These are phyloP conservation scores for Choristoneura fumiferana DNA, from an alignment of 1,140 invertebrate genomes.

Conservation along the genomic window DNA sequence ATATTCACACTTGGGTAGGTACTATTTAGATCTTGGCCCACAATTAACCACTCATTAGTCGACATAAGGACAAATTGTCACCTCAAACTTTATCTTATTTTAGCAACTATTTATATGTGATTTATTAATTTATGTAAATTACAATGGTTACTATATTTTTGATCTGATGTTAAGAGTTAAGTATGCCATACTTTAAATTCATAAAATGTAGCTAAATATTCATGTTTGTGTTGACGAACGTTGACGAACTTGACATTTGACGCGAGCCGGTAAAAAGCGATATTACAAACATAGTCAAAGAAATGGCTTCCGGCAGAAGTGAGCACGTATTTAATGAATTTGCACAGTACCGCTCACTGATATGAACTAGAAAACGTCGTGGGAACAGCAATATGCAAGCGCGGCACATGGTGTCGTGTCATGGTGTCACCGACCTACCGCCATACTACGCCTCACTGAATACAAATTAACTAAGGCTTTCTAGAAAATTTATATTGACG, in stretches of 20 bases:
- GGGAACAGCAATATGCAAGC: background rate
- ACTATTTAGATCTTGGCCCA: too few species aligned
- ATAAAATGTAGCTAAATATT: too few species aligned
- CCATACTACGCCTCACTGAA: background rate
- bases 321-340: background rate
- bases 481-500: background rate
- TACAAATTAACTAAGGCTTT: conserved; percentile 6
- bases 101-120: background rate
- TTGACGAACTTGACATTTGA: too few species aligned
- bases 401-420: conserved; percentile 2
- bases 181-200: too few species aligned
- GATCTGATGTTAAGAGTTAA: too few species aligned
- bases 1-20: background rate
- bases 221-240: too few species aligned
- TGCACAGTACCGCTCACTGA: background rate
- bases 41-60: too few species aligned
- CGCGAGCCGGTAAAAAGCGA: too few species aligned
- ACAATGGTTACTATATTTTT: background rate
- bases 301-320: too few species aligned
- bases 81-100: too few species aligned
- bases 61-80: too few species aligned
- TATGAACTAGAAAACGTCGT: conserved; percentile 14
- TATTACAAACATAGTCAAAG: too few species aligned
- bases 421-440: conserved; percentile 17
- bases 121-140: conserved; percentile 23